Conservation (phyloP, 2,888 invertebrate species). For the Melinaea marsaeus region DNA sequence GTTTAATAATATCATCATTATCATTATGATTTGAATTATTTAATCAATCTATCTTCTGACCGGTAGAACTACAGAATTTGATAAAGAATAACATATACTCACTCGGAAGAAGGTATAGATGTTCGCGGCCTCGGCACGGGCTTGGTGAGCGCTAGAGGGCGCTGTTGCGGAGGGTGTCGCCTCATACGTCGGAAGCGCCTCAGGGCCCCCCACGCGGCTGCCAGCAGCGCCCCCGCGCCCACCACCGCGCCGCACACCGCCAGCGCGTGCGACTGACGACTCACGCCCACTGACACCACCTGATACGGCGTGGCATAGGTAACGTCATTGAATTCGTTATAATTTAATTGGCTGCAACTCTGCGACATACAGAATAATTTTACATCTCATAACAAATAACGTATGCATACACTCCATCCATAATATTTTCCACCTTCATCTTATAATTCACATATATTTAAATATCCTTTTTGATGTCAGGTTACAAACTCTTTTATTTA, state of each 20-base stretch:
- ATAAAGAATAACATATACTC: constrained; percentile 40
- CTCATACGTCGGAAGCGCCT: constrained; percentile 40
- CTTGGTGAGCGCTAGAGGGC: constrained; percentile 38
- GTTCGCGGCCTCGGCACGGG: constrained; percentile 35
- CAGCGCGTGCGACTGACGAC: constrained; percentile 44
- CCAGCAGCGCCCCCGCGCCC: constrained; percentile 45
- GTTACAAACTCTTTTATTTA: no score
- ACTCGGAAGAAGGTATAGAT: constrained; percentile 49
- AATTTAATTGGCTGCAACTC: no score
- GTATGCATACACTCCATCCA: constrained; percentile 24
- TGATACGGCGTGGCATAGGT: not conserved
- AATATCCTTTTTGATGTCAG: no score
- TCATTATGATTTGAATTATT: no score
- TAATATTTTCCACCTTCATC: no score
- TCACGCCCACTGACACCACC: constrained; percentile 28
- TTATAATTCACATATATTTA: no score
- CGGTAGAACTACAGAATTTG: no score
- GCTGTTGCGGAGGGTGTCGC: constrained; percentile 31
- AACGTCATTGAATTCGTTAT: no score
- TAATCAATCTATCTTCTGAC: no score
- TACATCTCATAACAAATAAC: not conserved
- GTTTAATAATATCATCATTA: not conserved
- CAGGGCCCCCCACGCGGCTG: constrained; percentile 45
- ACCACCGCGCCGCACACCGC: constrained; percentile 48
- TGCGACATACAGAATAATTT: no score